phyloP scores from a whole-genome alignment of 1,140 invertebrate genomes.

The Zaprionus nigranus region DNA sequence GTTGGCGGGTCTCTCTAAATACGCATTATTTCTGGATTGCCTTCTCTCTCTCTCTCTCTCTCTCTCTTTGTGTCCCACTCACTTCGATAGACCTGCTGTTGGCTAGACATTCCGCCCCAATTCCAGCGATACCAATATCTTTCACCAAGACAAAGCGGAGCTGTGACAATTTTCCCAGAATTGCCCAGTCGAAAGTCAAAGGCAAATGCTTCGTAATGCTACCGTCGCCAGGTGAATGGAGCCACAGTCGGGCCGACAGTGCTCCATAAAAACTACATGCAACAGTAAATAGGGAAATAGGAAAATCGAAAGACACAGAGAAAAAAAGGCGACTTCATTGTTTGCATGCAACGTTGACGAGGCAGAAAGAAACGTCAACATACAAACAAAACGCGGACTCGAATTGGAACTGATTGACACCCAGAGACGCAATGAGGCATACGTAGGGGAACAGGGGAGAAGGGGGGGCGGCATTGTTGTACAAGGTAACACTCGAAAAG shows the following conservation, averaged over 20 bases:
- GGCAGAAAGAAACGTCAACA: constrained; percentile 73
- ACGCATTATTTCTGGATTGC: too few relatives aligned
- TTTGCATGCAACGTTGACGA: constrained; percentile 75
- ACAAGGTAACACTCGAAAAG: constrained; percentile 66
- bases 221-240: constrained; percentile 62
- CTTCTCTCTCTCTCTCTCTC: not conserved
- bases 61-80: too few relatives aligned
- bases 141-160: constrained; percentile 41
- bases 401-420: constrained; percentile 68
- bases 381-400: constrained; percentile 37
- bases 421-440: constrained; percentile 40
- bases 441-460: not conserved
- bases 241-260: not conserved
- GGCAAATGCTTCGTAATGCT: constrained; percentile 72
- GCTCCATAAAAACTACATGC: constrained; percentile 17
- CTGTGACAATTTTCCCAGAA: constrained; percentile 67
- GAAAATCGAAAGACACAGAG: not conserved
- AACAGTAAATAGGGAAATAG: not conserved
- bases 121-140: constrained; percentile 28
- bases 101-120: constrained; percentile 29
- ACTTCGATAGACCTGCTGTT: not conserved
- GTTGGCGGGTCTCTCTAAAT: too few relatives aligned
- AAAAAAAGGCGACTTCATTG: constrained; percentile 42
- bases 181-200: constrained; percentile 49
- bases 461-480: constrained; percentile 32